A percentile compares a stretch with the other conserved stretches of the same genome.
These are phyloP conservation scores for Caenorhabditis panamensis DNA, from an alignment of 2,888 invertebrate species.

Conservation along the genomic window DNA sequence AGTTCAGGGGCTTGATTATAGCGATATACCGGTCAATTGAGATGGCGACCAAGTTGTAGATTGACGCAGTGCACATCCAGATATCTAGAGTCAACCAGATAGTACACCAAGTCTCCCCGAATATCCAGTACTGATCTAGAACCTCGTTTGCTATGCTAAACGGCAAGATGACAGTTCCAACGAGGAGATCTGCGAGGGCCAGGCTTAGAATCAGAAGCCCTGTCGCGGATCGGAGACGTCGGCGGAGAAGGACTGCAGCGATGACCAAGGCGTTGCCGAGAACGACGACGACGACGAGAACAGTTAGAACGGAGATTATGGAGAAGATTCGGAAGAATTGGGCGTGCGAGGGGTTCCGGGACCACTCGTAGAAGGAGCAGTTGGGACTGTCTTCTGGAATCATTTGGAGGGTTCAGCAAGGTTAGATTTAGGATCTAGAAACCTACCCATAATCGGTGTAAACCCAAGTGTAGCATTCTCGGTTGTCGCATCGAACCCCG, in stretches of 20 bases:
- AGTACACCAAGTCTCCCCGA: constrained; percentile 93
- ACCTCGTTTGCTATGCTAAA: constrained; percentile 95
- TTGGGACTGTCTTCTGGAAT: constrained; percentile 60
- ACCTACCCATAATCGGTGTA: constrained; percentile 35
- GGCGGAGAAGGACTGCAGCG: constrained; percentile 79
- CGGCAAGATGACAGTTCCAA: constrained; percentile 95
- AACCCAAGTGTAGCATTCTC: constrained; percentile 41
- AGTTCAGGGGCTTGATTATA: constrained; percentile 95
- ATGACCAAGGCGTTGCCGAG: constrained; percentile 81
- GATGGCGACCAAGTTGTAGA: constrained; percentile 95
- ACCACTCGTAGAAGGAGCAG: constrained; percentile 79
- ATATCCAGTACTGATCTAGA: constrained; percentile 91
- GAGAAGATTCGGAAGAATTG: constrained; percentile 80
- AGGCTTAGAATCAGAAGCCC: constrained; percentile 97
- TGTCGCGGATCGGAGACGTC: constrained; percentile 90
- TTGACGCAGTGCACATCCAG: constrained; percentile 98
- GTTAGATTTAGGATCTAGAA: neutral
- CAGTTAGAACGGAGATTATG: constrained; percentile 80
- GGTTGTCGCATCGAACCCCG: too few species aligned
- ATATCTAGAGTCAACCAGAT: constrained; percentile 96
- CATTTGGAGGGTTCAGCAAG: neutral
- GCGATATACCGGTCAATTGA: constrained; percentile 93
- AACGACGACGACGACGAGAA: constrained; percentile 80
- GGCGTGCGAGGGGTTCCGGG: constrained; percentile 77
- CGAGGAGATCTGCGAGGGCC: constrained; percentile 92